Evolutionary conservation across 2,797 vertebrate genomes (phyloP), one percentile per base, ranked within the genome.

Genomic region (Clarias pachynema): DNA sequence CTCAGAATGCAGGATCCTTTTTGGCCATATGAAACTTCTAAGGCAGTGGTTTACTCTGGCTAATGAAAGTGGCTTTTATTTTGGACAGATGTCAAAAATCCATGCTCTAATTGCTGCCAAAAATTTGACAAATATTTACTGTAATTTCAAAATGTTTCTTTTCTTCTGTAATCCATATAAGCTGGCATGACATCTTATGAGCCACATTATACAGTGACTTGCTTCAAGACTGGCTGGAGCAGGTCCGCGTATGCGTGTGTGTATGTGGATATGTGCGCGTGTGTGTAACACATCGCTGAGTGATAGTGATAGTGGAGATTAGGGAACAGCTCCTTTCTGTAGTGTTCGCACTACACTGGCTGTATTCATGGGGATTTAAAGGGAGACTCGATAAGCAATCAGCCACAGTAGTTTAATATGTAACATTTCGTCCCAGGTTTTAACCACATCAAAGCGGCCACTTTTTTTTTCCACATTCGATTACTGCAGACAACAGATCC

Each of bases 41-140:
- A 87, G 90, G 82, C 84, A 85, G 84, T 89, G 82, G 89, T 69
- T 82, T 37, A 57, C 89, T 92, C 90, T 6, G 77, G 86, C 86
- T 93, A 87, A 87, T 83, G 92, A 92, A 91, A 88, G 87, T 92
- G 90, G 66, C 92, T 95, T 95, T 93, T 86, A 92, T 95, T 94
- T 94, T 88, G 86, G 79, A 91, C 85, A 90, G 84, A 86, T 92
- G 91, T 92, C 90, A 89, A 89, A 53, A 93, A 93, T 91, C 89
- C 87, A 87, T 68, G 88, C 72, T 59, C 87, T 93, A 89, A 93
- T 93, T 93, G 87, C 90, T 90, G 89, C 92, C 91, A 93, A 91
- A 90, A 88, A 84, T 84, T 88, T 89, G 86, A 91, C 89, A 93
- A 94, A 94, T 93, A 95, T 94, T 95, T 95, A 93, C 91, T 89